A percentile compares a stretch with the other conserved stretches of the same genome.
Conservation (phyloP, 2,888 invertebrate genomes). For the Dryadula phaetusa region DNA sequence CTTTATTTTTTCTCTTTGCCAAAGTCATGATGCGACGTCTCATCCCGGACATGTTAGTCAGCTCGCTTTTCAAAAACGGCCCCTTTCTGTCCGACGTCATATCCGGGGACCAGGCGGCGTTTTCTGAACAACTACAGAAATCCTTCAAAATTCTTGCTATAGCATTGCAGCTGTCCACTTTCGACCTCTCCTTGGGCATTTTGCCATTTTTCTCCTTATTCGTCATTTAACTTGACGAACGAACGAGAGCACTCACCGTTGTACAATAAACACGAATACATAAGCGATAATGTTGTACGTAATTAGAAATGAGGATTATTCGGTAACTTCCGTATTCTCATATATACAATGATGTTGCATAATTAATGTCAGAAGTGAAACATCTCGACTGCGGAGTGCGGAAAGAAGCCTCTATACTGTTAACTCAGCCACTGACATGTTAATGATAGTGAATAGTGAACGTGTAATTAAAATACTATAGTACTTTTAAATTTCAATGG, state of each 20-base stretch:
- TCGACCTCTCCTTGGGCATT: slow-evolving; percentile 71
- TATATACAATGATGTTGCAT: slow-evolving; percentile 46
- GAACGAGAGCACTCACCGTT: slow-evolving; percentile 26
- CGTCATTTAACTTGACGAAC: slow-evolving; percentile 39
- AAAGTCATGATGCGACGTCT: slow-evolving; percentile 72
- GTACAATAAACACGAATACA: slow-evolving; percentile 28
- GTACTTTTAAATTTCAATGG: not conserved
- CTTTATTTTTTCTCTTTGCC: slow-evolving; percentile 69
- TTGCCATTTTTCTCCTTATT: slow-evolving; percentile 52
- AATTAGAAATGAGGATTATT: slow-evolving; percentile 55
- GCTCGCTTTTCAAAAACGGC: slow-evolving; percentile 75
- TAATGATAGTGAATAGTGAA: not conserved
- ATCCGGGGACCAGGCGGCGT: slow-evolving; percentile 81
- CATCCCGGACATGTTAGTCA: slow-evolving; percentile 80
- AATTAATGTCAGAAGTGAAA: slow-evolving; percentile 39
- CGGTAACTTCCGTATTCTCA: slow-evolving; percentile 52
- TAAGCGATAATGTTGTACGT: slow-evolving; percentile 36
- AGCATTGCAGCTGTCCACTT: slow-evolving; percentile 74
- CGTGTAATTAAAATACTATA: slow-evolving; percentile 6
- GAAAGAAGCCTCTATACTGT: slow-evolving; percentile 15
- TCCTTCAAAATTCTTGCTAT: slow-evolving; percentile 78
- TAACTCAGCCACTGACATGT: slow-evolving; percentile 10
- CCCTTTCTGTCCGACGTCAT: slow-evolving; percentile 75
- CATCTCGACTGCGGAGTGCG: slow-evolving; percentile 24
- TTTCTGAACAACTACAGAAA: slow-evolving; percentile 79